Evolutionary conservation across 1,140 invertebrate species (phyloP), one percentile per base, ranked within the genome.

Genomic region (Platyscapa corneri): DNA sequence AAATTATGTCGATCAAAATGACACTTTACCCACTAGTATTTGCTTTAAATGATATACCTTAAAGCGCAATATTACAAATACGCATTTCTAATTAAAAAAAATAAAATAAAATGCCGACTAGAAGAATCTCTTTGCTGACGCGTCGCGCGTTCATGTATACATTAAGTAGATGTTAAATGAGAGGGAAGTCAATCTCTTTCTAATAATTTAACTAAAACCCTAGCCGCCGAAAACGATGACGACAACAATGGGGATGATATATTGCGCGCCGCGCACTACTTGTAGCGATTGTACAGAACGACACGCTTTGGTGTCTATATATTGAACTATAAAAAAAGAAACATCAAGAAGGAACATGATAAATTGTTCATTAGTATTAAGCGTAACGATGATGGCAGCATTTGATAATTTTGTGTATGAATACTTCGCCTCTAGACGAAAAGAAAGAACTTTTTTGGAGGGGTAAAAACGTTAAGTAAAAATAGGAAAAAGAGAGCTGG

Each of bases 331-430:
- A 53, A 53, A 70, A 64, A 30, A 65, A 39, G 65, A 49, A 49
- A 32, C 30, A 72, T 37, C 37, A 82, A 49, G 1, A 30, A 80
- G 39, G 37, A 80, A 46, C 78, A 77, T 23, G 20, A 39, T 46
- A 72, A 72, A n/a, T 37, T 65, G 64, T 84, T 78, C 18, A 39
- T 70, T 84, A 78, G 83, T 83, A 88, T 87, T 89, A 86, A 86
- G 86, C 67, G 39, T 34, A 78, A 65, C 60, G 83, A 87, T 77
- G 70, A 88, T 85, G 67, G 87, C 83, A 86, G 82, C 56, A 76
- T 86, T 89, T 85, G 23, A 84, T 86, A 64, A 82, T 84, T 56
- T 65, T 77, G n/a, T 74, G 70, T 74, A 82, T 37, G n/a, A 32
- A 46, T 27, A 27, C 3, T 37, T 72, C 30, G 65, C 27, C 37